Base-by-base conservation (phyloP, 2,888 invertebrate genomes). In the Netelia melanura region DNA sequence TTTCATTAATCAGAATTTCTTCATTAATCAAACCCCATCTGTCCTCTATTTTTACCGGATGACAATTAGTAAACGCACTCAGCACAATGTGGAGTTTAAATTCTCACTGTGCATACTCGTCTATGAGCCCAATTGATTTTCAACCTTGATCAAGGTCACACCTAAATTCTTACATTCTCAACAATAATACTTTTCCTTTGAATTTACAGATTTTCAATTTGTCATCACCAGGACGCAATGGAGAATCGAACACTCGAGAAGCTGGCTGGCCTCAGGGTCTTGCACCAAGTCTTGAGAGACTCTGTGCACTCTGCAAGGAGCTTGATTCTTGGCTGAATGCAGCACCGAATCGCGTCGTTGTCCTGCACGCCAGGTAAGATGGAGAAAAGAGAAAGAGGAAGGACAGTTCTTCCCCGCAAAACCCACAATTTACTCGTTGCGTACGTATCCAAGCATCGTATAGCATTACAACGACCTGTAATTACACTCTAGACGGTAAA, bases 281-380 rank as follows among this genome's bases (percentile, higher is more conserved):
- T 87, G 98, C 98, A 44, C 98, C 98, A 54, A 98, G 98, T 61
- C 95, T 98, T 82, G 98, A 98, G 94, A 95, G 97, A 87, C 96
- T 98, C 38, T 98, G 98, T 94, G 97, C 97, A 87, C 96, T 98
- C 81, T 98, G 98, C 95, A 98, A 98, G 94, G 97, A 98, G 92
- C 97, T 98, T 90, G 98, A 98, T 94, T 97, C 97, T 91, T 98
- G 98, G 98, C 95, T 98, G 74, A 97, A 97, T 70, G 96, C 96
- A 71, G 97, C 97, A 91, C 96, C 97, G 23, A 97, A 97, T 93
- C 96, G 98, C 92, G 97, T 98, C 87, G 98, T 97, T 56, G 97
- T 98, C 83, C 94, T 98, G 75, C 97, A 98, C 92, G 97, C 98
- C 90, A 97, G 97, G 97, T 97, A 94, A 95, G 92, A 84, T 62